Evolutionary conservation across 2,797 vertebrate species (phyloP), one percentile per base, ranked within the genome.

Genomic region (Siniperca scherzeri): DNA sequence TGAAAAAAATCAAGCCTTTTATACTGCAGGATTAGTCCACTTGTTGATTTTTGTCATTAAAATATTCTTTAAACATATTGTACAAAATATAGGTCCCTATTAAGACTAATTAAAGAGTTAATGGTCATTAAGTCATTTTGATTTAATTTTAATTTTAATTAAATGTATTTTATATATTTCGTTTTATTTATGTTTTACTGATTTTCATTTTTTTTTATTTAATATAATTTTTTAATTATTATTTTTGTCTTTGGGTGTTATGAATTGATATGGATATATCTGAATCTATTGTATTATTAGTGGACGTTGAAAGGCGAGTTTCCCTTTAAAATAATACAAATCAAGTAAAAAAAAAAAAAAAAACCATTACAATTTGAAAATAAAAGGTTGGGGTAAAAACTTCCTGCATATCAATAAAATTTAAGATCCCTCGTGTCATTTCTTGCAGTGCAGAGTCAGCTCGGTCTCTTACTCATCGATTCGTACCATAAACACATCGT

Each of bases 391-490:
- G 27, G 27, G 27, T 27, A 27, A 27, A 2, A 27, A 50, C 48
- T 21, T 50, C 14, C 19, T 21, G 3, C 7, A 9, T 6, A 8
- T 52, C 19, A 10, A 4, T 9, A 1, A 19, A 1, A 52, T 17
- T 3, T 50, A 3, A 50, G 48, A 10, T 10, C 50, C 7, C 9
- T 11, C 21, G 53, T 16, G 52, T 69, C 40, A 85, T 14, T 48
- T 87, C 57, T 84, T 83, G 5, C 61, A 86, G 85, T 27, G 78
- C 40, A 4, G 5, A 9, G 38, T 8, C 46, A 80, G 4, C 0
- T 59, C 44, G 77, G 81, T 84, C n/a, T 79, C 75, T 88, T 81
- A 86, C 33, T 93, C 89, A 89, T 82, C 85, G 42, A 30, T 67
- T 38, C 46, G 16, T 77, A n/a, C 80, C 87, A 73, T 82, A 80